Percentiles rank a stretch among this genome's conserved stretches.
These are phyloP conservation scores for Bergia sp. DNA, from an alignment of 92 coral and sea anemone genomes.

Conservation along the genomic window DNA sequence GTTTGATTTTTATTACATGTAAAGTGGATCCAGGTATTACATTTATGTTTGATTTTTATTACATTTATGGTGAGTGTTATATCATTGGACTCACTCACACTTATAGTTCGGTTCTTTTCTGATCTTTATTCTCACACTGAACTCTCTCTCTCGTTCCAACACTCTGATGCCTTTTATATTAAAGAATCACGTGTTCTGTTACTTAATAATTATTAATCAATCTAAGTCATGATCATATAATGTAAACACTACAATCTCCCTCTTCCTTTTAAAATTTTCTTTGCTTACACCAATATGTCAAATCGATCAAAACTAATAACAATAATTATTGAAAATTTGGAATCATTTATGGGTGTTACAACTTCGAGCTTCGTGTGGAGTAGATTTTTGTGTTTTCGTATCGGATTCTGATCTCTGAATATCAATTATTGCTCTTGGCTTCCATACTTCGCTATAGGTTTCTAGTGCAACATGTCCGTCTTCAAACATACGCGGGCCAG, in stretches of 20 bases:
- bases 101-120: neutral
- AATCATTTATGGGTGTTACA: too few relatives aligned
- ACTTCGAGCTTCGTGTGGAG: too few relatives aligned
- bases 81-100: neutral
- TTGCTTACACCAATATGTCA: neutral
- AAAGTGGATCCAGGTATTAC: too few relatives aligned
- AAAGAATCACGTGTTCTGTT: conserved; percentile 7
- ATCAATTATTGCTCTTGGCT: too few relatives aligned
- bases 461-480: too few relatives aligned
- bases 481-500: too few relatives aligned
- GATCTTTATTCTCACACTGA: neutral
- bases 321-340: too few relatives aligned
- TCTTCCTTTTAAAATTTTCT: neutral
- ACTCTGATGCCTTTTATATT: conserved; percentile 4
- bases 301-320: neutral
- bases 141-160: conserved; percentile 4
- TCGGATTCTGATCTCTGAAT: too few relatives aligned
- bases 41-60: too few relatives aligned
- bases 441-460: too few relatives aligned
- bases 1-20: too few relatives aligned
- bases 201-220: conserved; percentile 3
- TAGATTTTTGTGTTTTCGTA: too few relatives aligned
- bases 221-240: neutral
- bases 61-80: neutral
- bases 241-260: neutral